Evolutionary conservation across 1,140 invertebrate species (phyloP), one percentile per base, ranked within the genome.

Genomic region (Tetranychus urticae): DNA sequence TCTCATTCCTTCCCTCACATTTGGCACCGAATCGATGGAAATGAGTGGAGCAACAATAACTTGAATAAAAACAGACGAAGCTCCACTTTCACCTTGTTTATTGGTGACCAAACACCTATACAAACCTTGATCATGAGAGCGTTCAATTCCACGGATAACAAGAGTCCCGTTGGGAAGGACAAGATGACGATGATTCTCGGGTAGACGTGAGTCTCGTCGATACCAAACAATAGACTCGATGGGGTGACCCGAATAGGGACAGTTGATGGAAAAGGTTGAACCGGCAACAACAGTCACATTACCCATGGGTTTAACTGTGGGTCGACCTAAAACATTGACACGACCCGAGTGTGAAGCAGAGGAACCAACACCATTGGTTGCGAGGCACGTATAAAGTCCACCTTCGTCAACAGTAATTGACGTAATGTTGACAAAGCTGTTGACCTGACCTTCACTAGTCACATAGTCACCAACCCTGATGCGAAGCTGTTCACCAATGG

Each of bases 51-150:
- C 77, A 66, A 78, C 78, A 82, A 94, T 88, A 46, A 96, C 88
- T 82, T 86, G 85, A 59, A 97, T 83, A 79, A 90, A 87, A 7
- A 96, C 76, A 56, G 81, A 84, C 69, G 84, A 83, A 65, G 83
- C 77, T 46, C 85, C 86, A 63, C 81, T 86, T 74, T 89, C 89
- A 55, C 87, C 87, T 71, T 90, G 85, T 54, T 82, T 79, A 73
- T 91, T 93, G 68, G 83, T 82, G 8, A 79, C 39, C 6, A 50
- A 8, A 52, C 63, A 64, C 31, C 36, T 62, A 48, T 57, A 50
- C 10, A 47, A 39, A 36, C 23, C 64, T 1, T 75, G 76, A 1
- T 66, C 70, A 64, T 77, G 79, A 0, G 68, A 70, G 65, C 34
- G 3, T 23, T 58, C 56, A 42, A 58, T 31, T 48, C 73, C 71